These are phyloP conservation scores for Lithophane semibrunnea DNA, from an alignment of 2,888 invertebrate genomes.

Conservation along the genomic window DNA sequence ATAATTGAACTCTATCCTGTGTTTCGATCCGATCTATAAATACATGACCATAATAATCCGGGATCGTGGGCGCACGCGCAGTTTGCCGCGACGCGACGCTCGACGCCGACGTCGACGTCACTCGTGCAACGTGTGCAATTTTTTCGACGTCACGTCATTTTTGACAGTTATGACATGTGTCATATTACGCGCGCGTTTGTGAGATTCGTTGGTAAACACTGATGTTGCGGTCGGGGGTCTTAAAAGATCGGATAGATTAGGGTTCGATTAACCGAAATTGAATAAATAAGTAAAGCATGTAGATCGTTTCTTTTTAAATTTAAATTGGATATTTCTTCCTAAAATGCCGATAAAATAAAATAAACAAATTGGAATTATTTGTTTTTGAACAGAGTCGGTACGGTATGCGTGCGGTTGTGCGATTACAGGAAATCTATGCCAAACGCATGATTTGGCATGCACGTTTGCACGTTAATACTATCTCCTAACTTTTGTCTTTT, in stretches of 20 bases:
- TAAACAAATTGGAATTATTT: neutral
- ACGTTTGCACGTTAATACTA: neutral
- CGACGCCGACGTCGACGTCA: conserved; percentile 65
- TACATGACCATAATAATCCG: conserved; percentile 80
- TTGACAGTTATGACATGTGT: conserved; percentile 58
- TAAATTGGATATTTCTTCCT: too few species aligned
- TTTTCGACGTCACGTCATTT: conserved; percentile 43
- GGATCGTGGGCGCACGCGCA: conserved; percentile 73
- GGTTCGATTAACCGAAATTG: neutral
- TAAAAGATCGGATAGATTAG: neutral
- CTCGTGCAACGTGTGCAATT: conserved; percentile 24
- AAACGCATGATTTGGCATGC: conserved; percentile 28
- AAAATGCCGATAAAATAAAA: too few species aligned
- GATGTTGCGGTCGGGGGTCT: too few species aligned
- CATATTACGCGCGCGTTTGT: conserved; percentile 51
- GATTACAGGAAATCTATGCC: conserved; percentile 1
- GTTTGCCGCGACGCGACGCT: conserved; percentile 80
- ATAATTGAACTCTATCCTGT: conserved; percentile 64
- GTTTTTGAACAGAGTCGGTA: neutral
- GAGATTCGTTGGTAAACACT: conserved; percentile 20
- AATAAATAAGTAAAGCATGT: neutral
- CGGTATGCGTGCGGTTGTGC: neutral
- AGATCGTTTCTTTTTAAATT: neutral
- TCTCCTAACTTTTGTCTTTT: conserved; percentile 21
- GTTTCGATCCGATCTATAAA: conserved; percentile 80